These are phyloP conservation scores for Hyla sarda DNA, from an alignment of 2,113 vertebrate genomes.

Conservation along the genomic window DNA sequence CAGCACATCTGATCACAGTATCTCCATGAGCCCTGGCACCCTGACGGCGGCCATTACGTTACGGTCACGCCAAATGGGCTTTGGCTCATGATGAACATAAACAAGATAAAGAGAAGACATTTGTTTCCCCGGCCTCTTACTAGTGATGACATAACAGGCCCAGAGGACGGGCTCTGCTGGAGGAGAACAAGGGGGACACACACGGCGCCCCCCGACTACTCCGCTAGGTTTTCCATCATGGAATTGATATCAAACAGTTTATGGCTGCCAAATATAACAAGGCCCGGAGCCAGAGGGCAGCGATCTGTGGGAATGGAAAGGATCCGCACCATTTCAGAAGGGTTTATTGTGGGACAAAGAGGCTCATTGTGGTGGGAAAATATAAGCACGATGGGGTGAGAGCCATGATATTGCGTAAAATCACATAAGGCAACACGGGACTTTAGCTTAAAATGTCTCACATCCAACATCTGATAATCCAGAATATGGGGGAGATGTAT, in stretches of 20 bases:
- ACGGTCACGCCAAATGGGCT: slow-evolving; percentile 63
- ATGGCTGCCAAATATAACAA: not conserved
- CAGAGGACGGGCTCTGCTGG: slow-evolving; percentile 62
- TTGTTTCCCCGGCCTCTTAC: slow-evolving; percentile 54
- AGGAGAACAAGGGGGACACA: slow-evolving; percentile 60
- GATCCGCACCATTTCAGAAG: slow-evolving; percentile 1
- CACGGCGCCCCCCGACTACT: slow-evolving; percentile 44
- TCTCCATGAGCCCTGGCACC: slow-evolving; percentile 11
- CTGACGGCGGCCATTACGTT: slow-evolving; percentile 48
- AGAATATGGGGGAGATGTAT: too few species aligned
- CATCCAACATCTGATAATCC: not conserved
- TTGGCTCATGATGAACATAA: slow-evolving; percentile 53
- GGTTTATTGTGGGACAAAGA: slow-evolving; percentile 10
- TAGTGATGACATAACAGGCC: slow-evolving; percentile 45
- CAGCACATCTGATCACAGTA: slow-evolving; percentile 8
- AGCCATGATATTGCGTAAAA: slow-evolving; percentile 8
- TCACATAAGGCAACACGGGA: not conserved
- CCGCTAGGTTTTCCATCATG: slow-evolving; percentile 39
- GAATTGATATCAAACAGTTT: slow-evolving; percentile 30
- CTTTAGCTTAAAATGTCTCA: not conserved
- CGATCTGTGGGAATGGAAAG: not conserved
- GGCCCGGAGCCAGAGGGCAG: not conserved
- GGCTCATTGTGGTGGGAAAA: slow-evolving; percentile 11
- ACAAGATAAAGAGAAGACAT: slow-evolving; percentile 1
- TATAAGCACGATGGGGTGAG: not conserved